Base-by-base conservation (phyloP, 1,140 invertebrate species). In the Diabrotica undecimpunctata region DNA sequence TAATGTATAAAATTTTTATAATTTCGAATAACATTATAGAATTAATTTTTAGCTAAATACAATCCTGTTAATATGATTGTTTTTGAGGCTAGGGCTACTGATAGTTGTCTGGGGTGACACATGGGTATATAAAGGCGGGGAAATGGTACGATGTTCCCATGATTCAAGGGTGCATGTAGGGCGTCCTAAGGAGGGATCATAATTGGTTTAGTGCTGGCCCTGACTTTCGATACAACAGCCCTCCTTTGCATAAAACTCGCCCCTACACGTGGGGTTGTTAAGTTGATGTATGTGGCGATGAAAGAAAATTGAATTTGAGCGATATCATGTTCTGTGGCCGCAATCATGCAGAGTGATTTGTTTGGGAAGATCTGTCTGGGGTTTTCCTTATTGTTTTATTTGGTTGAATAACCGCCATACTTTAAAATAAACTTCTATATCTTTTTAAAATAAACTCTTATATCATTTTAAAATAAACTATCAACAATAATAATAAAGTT, bases 61-160 rank as follows among this genome's bases (percentile, higher is more conserved):
- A 46, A 3, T 46, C 41, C 41, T 46, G 41, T 4, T 46, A 46
- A 46, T 10, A 46, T 46, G n/a, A 46, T 46, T 10, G n/a, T 46
- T 54, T 51, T 57, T 41, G 54, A 54, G 62, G 36, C 55, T 62
- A 56, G 64, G 59, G 56, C 54, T 52, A 58, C 60, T 39, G 37
- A 52, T 46, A 37, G 65, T 57, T 63, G 41, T 63, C 58, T 64
- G 52, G 62, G 66, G 67, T 71, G 69, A 69, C 64, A 71, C 69
- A 69, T 69, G 62, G 66, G 54, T 68, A 62, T 41, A 25, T 51
- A 50, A 55, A 54, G 69, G 69, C 69, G 69, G 66, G 54, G 66
- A 64, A 66, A 66, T 53, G 59, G 36, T 54, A 57, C 51, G 53
- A 61, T 56, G 50, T 50, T 61, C 57, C 38, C 13, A 50, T 14